Evolutionary conservation across 1,140 invertebrate species (phyloP).

Genomic region (Brachystomella parvula): DNA sequence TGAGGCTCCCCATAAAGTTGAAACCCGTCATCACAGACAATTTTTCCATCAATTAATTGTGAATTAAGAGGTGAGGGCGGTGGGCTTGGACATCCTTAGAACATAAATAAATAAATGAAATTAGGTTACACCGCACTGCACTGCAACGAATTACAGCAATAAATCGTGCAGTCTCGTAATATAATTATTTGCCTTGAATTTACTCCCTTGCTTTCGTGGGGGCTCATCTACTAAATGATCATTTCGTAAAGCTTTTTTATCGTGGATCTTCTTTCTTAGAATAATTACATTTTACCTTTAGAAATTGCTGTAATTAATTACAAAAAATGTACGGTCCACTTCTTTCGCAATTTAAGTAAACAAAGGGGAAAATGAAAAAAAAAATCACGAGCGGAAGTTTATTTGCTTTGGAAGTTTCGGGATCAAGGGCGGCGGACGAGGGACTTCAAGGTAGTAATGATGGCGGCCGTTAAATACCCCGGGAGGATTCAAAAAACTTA

Average conservation of each 20-base stretch:
- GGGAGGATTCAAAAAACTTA: too few relatives aligned
- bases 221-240: background rate
- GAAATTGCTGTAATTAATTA: background rate
- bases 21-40: conserved; percentile 8
- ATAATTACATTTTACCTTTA: too few relatives aligned
- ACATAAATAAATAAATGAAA: background rate
- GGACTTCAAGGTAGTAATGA: background rate
- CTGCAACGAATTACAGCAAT: background rate
- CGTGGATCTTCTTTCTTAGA: too few relatives aligned
- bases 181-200: background rate
- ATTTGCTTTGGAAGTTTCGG: background rate
- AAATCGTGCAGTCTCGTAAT: background rate
- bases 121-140: background rate
- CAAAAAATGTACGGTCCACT: background rate
- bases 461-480: too few relatives aligned
- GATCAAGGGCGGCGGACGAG: background rate
- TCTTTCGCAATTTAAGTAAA: background rate
- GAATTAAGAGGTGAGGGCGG: conserved; percentile 5
- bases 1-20: background rate
- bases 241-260: background rate
- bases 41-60: background rate
- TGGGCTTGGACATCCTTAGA: background rate
- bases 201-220: background rate
- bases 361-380: background rate
- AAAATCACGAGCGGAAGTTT: background rate